A percentile compares a stretch with the other conserved stretches of the same genome.
Conservation (phyloP, 2,888 invertebrate genomes). For the Cordilura impudica region DNA sequence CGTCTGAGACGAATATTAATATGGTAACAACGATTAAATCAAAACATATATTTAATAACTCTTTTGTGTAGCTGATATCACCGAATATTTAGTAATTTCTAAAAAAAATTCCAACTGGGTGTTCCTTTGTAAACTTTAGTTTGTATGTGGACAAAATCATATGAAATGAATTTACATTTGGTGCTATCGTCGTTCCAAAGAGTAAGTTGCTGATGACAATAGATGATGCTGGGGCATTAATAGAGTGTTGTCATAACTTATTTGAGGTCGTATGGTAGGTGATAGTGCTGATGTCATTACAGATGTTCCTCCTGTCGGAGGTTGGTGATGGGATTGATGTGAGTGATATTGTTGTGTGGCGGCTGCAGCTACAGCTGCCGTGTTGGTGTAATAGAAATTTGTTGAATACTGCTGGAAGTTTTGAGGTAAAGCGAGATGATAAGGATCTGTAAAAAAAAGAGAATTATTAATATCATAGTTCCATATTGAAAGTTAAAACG, state of each 20-base stretch:
- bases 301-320: slow-evolving; percentile 58
- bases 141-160: not conserved
- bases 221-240: slow-evolving; percentile 52
- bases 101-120: not conserved
- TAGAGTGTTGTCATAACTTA: slow-evolving; percentile 52
- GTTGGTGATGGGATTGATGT: slow-evolving; percentile 60
- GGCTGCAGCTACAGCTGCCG: slow-evolving; percentile 42
- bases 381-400: slow-evolving; percentile 57
- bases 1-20: too few relatives aligned
- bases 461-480: slow-evolving; percentile 14
- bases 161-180: slow-evolving; percentile 45
- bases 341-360: slow-evolving; percentile 43
- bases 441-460: slow-evolving; percentile 50
- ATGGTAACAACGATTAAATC: too few relatives aligned
- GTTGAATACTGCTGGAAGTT: slow-evolving; percentile 61
- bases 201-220: slow-evolving; percentile 33
- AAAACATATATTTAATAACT: too few relatives aligned
- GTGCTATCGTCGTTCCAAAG: slow-evolving; percentile 59
- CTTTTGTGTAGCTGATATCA: too few relatives aligned
- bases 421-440: slow-evolving; percentile 58
- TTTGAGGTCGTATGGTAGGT: slow-evolving; percentile 59
- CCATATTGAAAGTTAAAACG: slow-evolving; percentile 14
- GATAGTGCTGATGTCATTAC: slow-evolving; percentile 45
- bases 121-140: slow-evolving; percentile 2
- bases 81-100: too few relatives aligned